Conservation (phyloP, 2,113 vertebrate species). For the Pitta sordida region DNA sequence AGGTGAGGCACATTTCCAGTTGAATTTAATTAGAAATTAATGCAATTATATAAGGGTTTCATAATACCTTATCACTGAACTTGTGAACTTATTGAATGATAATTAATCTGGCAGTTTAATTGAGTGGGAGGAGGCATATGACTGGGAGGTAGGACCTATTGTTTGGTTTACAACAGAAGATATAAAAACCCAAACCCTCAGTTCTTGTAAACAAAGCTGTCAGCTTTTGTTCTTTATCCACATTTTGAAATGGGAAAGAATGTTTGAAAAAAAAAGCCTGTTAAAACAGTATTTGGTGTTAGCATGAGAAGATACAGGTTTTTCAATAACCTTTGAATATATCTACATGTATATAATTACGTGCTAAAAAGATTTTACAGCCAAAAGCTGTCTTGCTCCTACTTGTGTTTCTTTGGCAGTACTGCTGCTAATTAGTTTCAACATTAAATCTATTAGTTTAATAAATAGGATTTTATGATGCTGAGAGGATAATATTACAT, state of each 20-base stretch:
- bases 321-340: background rate
- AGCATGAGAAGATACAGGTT: background rate
- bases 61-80: background rate
- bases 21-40: background rate
- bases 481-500: background rate
- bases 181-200: background rate
- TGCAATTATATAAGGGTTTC: background rate
- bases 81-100: background rate
- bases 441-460: background rate
- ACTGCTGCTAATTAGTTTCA: background rate
- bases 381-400: background rate
- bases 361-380: background rate
- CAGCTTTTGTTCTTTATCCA: background rate
- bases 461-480: background rate
- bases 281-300: background rate
- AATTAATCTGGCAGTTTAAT: background rate
- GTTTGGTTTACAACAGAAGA: background rate
- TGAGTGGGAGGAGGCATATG: background rate
- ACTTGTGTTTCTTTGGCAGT: background rate
- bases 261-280: background rate
- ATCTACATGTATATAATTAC: no score
- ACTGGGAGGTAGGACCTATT: background rate
- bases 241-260: background rate
- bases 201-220: background rate
- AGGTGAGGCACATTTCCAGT: background rate